Base-by-base conservation (phyloP, 2,797 vertebrate species). In the Melanotaenia pygmaea region DNA sequence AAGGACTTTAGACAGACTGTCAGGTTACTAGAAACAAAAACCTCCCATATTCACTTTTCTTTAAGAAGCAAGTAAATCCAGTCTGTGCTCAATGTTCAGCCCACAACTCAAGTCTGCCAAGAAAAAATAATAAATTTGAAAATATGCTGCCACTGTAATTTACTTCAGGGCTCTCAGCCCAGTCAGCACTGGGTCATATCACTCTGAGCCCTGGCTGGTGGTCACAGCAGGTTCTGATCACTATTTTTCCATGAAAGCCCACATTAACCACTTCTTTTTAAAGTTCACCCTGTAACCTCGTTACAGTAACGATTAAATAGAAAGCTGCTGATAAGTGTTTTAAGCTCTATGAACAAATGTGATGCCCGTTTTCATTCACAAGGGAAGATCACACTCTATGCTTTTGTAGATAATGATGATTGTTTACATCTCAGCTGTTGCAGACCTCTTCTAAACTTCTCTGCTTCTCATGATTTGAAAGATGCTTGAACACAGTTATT, bases 171-270 rank as follows among this genome's bases (percentile, higher is more conserved):
- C 12, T 65, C 62, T 32, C 53, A 70, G 43, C 38, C 65, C 61
- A 67, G 54, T 74, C 58, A 76, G 70, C 60, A 68, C 51, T 64
- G 53, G 35, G 16, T 5, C 59, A 47, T 56, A 65, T 59, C 64
- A 30, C 43, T 74, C 57, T 24, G n/a, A 62, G 40, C 26, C 7
- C 58, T 75, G 68, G 73, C 40, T 54, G 32, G 14, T 54, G 53
- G 53, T 77, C 76, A 76, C 76, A 77, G 63, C 73, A 74, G 77
- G 54, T 45, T 70, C 45, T 32, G 64, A 74, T 78, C 8, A 74
- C 69, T 12, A 58, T 82, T 73, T 85, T 66, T 65, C 63, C 67
- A 80, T 26, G 51, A 12, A 14, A 62, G 32, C 50, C 69, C 14
- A 26, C 43, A 59, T 38, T 57, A 63, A 24, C 18, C 5, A 28